phyloP scores from a whole-genome alignment of 2,888 invertebrate genomes.

The Drosophila lacicola region DNA sequence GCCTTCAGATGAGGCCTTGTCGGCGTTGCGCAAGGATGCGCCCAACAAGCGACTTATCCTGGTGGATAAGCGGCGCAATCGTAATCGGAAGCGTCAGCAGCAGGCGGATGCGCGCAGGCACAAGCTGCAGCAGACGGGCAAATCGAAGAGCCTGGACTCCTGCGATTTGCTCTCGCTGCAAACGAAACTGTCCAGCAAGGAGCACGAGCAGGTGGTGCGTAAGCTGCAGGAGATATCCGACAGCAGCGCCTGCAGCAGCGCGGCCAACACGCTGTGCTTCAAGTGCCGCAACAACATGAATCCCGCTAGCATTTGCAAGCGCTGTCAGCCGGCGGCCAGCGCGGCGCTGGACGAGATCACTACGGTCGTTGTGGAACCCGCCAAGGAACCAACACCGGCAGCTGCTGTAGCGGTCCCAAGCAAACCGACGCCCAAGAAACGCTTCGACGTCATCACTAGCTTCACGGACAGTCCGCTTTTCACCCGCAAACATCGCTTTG shows the following conservation, averaged over 20 bases:
- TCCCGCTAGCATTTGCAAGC: conserved; percentile 78
- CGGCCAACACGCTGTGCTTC: conserved; percentile 74
- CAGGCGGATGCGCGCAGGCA: conserved; percentile 82
- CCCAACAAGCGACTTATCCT: conserved; percentile 90
- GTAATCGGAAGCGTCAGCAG: conserved; percentile 81
- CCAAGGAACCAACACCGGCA: conserved; percentile 32
- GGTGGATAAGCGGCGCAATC: conserved; percentile 88
- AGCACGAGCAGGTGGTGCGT: conserved; percentile 76
- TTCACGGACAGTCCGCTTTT: conserved; percentile 85
- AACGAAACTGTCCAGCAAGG: conserved; percentile 72
- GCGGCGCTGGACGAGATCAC: conserved; percentile 64
- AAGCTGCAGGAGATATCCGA: conserved; percentile 83
- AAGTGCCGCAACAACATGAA: conserved; percentile 79
- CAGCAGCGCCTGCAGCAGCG: conserved; percentile 78
- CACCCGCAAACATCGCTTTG: conserved; percentile 85
- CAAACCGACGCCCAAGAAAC: conserved; percentile 78
- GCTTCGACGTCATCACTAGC: conserved; percentile 85
- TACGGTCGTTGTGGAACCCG: conserved; percentile 44
- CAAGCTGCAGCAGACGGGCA: conserved; percentile 84
- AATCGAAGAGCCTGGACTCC: conserved; percentile 93
- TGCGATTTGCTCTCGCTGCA: conserved; percentile 89
- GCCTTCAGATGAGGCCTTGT: conserved; percentile 90
- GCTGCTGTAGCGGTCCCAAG: conserved; percentile 6
- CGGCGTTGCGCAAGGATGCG: conserved; percentile 90
- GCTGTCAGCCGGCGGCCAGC: conserved; percentile 67